Percentiles rank a stretch among this genome's conserved stretches.
phyloP scores from a whole-genome alignment of 2,797 vertebrate species.

The Takifugu ocellatus region DNA sequence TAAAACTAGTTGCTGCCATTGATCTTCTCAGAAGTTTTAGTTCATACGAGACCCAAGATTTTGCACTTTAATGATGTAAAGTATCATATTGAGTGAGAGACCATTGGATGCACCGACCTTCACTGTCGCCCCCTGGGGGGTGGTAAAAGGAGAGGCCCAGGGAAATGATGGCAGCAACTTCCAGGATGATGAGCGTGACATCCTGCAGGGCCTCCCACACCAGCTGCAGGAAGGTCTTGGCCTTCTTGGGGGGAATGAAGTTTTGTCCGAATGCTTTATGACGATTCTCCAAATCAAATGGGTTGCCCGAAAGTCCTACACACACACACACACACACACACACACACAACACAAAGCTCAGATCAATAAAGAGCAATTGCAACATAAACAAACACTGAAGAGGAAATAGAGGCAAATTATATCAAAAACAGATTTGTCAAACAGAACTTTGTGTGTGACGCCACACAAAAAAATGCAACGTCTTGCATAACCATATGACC shows the following conservation, averaged over 20 bases:
- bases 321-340: not conserved
- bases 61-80: not conserved
- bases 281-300: conserved; percentile 88
- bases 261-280: conserved; percentile 86
- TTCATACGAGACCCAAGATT: too few relatives aligned
- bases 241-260: conserved; percentile 92
- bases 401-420: not conserved
- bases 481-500: too few relatives aligned
- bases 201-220: conserved; percentile 99
- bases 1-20: too few relatives aligned
- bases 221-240: conserved; percentile 95
- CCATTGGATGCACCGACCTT: conserved; percentile 72
- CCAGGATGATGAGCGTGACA: conserved; percentile 95
- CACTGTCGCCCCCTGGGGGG: conserved; percentile 81
- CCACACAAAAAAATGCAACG: not conserved
- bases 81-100: not conserved
- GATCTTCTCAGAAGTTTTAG: too few relatives aligned
- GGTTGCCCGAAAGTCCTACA: conserved; percentile 91
- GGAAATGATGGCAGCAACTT: conserved; percentile 96
- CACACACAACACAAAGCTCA: not conserved
- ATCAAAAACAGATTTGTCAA: too few relatives aligned
- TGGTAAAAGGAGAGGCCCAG: conserved; percentile 93
- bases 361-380: not conserved
- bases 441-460: not conserved
- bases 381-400: not conserved